These are phyloP conservation scores for Phenganax marumi DNA, from an alignment of 92 coral and sea anemone genomes.

Conservation along the genomic window DNA sequence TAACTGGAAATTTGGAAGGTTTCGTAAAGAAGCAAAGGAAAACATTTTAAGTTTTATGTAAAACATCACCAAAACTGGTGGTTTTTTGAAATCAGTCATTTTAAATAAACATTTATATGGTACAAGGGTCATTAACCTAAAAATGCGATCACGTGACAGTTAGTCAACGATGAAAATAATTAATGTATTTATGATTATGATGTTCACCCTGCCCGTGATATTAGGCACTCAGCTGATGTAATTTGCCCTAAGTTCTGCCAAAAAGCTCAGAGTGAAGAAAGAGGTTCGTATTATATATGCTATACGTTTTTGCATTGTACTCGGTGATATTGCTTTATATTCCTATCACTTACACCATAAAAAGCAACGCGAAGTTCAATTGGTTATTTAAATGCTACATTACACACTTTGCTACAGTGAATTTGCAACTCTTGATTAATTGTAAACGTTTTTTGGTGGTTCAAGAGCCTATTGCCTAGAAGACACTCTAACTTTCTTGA, in stretches of 20 bases:
- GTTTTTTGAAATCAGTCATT: too few species aligned
- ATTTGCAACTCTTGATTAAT: too few species aligned
- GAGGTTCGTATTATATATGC: neutral
- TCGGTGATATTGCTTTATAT: neutral
- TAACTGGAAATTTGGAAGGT: too few species aligned
- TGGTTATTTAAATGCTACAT: neutral
- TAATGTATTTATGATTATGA: neutral
- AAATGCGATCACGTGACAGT: constrained; percentile 12
- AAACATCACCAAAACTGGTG: too few species aligned
- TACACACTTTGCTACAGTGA: too few species aligned
- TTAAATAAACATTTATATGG: too few species aligned
- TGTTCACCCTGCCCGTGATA: neutral
- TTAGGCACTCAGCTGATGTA: neutral
- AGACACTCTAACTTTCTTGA: too few species aligned
- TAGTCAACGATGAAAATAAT: neutral
- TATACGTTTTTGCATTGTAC: neutral
- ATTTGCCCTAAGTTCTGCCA: neutral
- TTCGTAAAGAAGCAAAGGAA: too few species aligned
- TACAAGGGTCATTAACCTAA: neutral
- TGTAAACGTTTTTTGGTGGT: too few species aligned
- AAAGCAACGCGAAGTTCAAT: neutral
- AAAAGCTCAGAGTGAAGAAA: neutral
- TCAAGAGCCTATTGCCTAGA: too few species aligned
- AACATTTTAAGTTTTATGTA: too few species aligned
- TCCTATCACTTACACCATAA: neutral